These are phyloP conservation scores for Harpalus rufipes DNA, from an alignment of 2,888 invertebrate species.

Conservation along the genomic window DNA sequence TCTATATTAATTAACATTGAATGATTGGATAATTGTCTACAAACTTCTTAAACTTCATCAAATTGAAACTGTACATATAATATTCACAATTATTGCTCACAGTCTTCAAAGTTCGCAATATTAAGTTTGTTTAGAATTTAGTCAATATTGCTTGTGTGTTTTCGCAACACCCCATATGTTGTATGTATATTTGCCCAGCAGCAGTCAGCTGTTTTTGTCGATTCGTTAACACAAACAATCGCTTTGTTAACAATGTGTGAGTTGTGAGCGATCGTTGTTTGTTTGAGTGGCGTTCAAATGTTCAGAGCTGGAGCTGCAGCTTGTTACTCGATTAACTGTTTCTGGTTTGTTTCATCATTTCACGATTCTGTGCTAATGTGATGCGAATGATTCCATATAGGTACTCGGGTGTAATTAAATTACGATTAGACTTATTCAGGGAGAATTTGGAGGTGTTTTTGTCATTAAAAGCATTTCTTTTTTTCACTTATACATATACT, in stretches of 20 bases:
- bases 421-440: too few species aligned
- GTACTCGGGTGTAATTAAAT: neutral
- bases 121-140: neutral
- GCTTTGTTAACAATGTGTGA: constrained; percentile 16
- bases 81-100: neutral
- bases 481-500: too few species aligned
- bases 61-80: neutral
- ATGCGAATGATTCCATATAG: neutral
- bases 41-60: neutral
- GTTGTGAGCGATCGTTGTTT: constrained; percentile 14
- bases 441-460: too few species aligned
- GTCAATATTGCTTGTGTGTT: neutral
- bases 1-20: too few species aligned
- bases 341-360: constrained; percentile 23
- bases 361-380: neutral
- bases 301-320: neutral
- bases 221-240: constrained; percentile 18
- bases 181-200: neutral
- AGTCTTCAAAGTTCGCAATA: neutral
- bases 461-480: too few species aligned
- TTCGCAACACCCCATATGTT: neutral
- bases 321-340: constrained; percentile 24
- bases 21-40: neutral
- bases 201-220: constrained; percentile 9
- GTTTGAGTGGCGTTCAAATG: neutral